Evolutionary conservation across 2,888 invertebrate genomes (phyloP), one percentile per base, ranked within the genome.

Genomic region (Diaperis boleti): DNA sequence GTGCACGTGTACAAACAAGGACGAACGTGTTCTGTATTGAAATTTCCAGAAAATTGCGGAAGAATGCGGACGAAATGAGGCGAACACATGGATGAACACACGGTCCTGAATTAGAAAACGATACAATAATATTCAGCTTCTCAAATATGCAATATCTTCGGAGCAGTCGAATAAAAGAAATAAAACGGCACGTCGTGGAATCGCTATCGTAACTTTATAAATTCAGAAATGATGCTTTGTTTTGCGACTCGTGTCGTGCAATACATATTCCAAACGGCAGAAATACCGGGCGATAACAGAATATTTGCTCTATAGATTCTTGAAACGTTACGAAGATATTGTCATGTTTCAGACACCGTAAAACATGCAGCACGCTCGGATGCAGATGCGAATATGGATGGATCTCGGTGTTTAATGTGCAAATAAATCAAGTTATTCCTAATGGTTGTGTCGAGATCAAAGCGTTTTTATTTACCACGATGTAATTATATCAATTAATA

Each of bases 181-280:
- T 49, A 67, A 65, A 63, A 62, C 49, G 20, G 50, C 65, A 45
- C 60, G 50, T 44, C 62, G 44, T 39, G 37, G 59, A 60, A 62
- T 65, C 60, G 62, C 59, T 67, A 67, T 67, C 64, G 64, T 63
- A 67, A 67, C 67, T 67, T 67, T 67, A 67, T 67, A 67, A 65
- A 67, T 67, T 67, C 65, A 65, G 61, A 65, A 67, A 67, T 61
- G 65, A 65, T 67, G 57, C 67, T 67, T 67, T 67, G 67, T 67
- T 67, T 67, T 67, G 67, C 65, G 61, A 65, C 67, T 59, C 29
- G 56, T 64, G 64, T 67, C 64, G 67, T 67, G 67, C 64, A 67
- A 67, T 65, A 65, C 65, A 61, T 67, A 67, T 67, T 67, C 60
- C 54, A 61, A 62, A 62, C 35, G 31, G 61, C 56, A 62, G 62